Conservation (phyloP, 2,888 invertebrate species). For the Melinopterus prodromus region DNA sequence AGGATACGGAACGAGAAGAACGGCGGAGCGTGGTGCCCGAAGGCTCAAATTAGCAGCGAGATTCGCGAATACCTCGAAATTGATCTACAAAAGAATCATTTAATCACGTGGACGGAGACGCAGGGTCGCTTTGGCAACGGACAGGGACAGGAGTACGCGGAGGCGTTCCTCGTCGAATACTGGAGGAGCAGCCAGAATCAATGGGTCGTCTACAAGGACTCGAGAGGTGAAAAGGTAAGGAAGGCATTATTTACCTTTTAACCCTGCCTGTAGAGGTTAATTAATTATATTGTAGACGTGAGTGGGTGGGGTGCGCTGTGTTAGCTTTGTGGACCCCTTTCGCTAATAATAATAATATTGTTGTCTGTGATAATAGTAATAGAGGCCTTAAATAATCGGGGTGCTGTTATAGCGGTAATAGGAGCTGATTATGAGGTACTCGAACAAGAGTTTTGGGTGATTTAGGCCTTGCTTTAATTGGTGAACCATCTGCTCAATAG, state of each 20-base stretch:
- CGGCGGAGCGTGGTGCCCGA: slow-evolving; percentile 94
- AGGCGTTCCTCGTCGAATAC: slow-evolving; percentile 84
- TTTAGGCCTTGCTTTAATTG: background rate
- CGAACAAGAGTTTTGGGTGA: background rate
- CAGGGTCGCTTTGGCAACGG: slow-evolving; percentile 93
- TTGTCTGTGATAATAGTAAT: slow-evolving; percentile 4
- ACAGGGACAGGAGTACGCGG: slow-evolving; percentile 87
- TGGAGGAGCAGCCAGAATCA: slow-evolving; percentile 73
- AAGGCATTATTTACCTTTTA: slow-evolving; percentile 12
- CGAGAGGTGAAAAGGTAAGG: slow-evolving; percentile 78
- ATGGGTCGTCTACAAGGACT: slow-evolving; percentile 84
- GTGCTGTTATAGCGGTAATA: background rate
- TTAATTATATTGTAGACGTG: background rate
- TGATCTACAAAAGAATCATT: slow-evolving; percentile 76
- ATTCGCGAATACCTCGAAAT: slow-evolving; percentile 86
- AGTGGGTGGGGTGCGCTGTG: background rate
- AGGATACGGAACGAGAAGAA: slow-evolving; percentile 87
- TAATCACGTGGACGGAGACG: slow-evolving; percentile 86
- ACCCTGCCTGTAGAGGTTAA: background rate
- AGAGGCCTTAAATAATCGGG: background rate
- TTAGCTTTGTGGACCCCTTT: background rate
- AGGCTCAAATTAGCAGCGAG: slow-evolving; percentile 77
- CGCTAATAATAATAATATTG: background rate
- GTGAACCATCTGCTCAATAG: background rate
- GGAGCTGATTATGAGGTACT: background rate